Evolutionary conservation across 2,797 vertebrate species (phyloP).

Genomic region (Loris lydekkerianus): DNA sequence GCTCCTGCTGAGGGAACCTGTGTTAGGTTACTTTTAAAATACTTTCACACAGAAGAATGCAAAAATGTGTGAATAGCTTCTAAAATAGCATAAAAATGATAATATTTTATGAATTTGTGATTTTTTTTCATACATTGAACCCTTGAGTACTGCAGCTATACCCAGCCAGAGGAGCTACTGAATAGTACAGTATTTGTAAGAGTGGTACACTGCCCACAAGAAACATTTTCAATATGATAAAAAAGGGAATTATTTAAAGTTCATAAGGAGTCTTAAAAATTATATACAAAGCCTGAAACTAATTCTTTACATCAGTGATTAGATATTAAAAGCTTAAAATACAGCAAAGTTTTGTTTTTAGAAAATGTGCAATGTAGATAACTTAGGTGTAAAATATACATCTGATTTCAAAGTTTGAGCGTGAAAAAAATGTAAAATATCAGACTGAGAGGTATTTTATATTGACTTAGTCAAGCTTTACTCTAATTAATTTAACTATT

Average conservation of each 20-base stretch:
- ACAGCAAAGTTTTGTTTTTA: neutral
- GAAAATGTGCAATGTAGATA: neutral
- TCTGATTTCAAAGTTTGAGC: neutral
- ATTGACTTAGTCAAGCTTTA: neutral
- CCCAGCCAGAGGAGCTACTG: neutral
- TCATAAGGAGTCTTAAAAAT: neutral
- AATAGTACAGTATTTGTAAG: neutral
- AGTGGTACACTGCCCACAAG: fast-evolving
- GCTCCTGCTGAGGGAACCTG: neutral
- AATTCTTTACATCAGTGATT: neutral
- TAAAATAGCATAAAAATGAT: neutral
- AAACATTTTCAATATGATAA: neutral
- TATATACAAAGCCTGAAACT: neutral
- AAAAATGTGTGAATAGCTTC: neutral
- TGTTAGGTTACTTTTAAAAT: neutral
- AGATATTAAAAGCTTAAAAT: neutral
- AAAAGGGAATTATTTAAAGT: neutral
- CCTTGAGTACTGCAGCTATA: neutral
- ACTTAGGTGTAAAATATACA: neutral
- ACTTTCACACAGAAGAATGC: neutral
- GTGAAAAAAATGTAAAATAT: neutral
- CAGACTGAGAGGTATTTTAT: neutral
- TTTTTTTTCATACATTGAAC: neutral
- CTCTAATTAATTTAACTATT: neutral
- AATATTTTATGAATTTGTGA: neutral